These are phyloP conservation scores for Tachystola acroxantha DNA, from an alignment of 2,888 invertebrate species.

Conservation along the genomic window DNA sequence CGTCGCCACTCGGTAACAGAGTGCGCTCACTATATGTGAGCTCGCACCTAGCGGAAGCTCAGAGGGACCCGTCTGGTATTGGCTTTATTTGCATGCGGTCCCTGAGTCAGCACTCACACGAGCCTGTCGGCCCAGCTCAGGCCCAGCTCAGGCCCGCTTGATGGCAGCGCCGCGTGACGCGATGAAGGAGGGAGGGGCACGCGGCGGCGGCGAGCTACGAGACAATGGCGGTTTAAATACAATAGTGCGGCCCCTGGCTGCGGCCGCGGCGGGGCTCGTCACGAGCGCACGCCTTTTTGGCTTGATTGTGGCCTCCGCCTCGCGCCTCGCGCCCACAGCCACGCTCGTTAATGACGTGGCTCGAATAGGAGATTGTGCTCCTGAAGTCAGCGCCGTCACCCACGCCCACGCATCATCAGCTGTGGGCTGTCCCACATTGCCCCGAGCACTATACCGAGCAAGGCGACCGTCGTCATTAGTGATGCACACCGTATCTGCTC, in stretches of 20 bases:
- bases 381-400: conserved; percentile 1
- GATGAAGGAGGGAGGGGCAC: too few relatives aligned
- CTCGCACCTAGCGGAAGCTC: not conserved
- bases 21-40: too few relatives aligned
- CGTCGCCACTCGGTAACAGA: too few relatives aligned
- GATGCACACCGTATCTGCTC: conserved; percentile 40
- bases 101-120: too few relatives aligned
- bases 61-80: too few relatives aligned
- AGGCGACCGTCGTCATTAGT: conserved; percentile 52
- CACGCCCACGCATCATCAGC: conserved; percentile 9
- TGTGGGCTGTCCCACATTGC: too few relatives aligned
- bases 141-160: too few relatives aligned
- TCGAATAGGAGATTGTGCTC: conserved; percentile 50
- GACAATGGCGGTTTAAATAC: conserved; percentile 74
- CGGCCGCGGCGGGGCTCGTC: conserved; percentile 64
- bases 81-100: too few relatives aligned
- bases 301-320: conserved; percentile 60
- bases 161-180: too few relatives aligned
- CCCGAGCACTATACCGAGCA: too few relatives aligned
- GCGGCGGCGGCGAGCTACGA: too few relatives aligned
- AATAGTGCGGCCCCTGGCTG: conserved; percentile 68
- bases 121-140: too few relatives aligned
- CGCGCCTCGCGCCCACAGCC: conserved; percentile 40
- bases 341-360: conserved; percentile 68
- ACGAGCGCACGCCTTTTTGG: conserved; percentile 71